phyloP scores from a whole-genome alignment of 2,888 invertebrate species.

The Tetragnatha montana region DNA sequence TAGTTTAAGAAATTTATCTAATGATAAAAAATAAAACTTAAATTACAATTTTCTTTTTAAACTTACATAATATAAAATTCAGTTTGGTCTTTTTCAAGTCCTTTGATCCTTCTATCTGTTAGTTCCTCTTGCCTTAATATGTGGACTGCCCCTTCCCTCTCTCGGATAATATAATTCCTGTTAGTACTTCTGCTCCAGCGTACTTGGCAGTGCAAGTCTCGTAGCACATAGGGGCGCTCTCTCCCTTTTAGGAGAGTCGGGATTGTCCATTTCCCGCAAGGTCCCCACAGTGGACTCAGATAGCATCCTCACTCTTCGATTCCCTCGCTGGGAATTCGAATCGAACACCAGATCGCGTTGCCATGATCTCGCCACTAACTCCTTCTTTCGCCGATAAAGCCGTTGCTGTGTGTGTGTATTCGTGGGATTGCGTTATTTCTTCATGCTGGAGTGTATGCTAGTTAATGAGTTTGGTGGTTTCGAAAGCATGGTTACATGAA shows the following conservation, averaged over 20 bases:
- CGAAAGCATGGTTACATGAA: too few relatives aligned
- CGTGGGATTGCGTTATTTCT: too few relatives aligned
- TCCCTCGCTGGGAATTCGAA: conserved; percentile 28
- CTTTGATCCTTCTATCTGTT: not conserved
- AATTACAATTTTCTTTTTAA: too few relatives aligned
- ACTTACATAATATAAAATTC: too few relatives aligned
- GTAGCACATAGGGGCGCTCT: conserved; percentile 34
- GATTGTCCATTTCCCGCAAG: conserved; percentile 23
- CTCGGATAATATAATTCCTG: conserved; percentile 55
- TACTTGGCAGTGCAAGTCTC: conserved; percentile 8
- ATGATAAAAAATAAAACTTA: too few relatives aligned
- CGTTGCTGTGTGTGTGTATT: too few relatives aligned
- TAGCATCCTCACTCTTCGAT: conserved; percentile 29
- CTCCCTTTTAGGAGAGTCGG: conserved; percentile 39
- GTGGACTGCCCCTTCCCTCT: conserved; percentile 22
- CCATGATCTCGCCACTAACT: conserved; percentile 17
- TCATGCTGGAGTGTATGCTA: too few relatives aligned
- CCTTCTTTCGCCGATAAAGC: too few relatives aligned
- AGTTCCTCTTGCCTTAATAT: conserved; percentile 16
- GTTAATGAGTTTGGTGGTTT: too few relatives aligned
- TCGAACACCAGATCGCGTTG: conserved; percentile 13
- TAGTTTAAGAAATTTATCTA: too few relatives aligned
- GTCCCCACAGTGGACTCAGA: conserved; percentile 20
- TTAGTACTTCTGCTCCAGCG: conserved; percentile 23
- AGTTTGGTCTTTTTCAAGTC: too few relatives aligned